A percentile compares a stretch with the other conserved stretches of the same genome.
phyloP scores from a whole-genome alignment of 2,797 vertebrate species.

The Menidia menidia region DNA sequence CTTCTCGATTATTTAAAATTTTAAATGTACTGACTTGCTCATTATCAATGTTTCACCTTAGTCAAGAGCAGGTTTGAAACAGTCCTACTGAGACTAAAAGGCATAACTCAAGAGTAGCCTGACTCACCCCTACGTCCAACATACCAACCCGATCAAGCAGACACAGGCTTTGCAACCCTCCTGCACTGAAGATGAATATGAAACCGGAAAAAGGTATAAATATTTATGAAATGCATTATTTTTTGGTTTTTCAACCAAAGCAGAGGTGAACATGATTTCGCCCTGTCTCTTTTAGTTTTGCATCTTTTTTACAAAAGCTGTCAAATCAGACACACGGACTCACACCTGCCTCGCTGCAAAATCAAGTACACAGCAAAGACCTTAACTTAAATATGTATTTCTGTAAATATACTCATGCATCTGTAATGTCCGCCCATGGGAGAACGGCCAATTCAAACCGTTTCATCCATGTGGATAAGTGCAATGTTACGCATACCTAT shows the following conservation, averaged over 20 bases:
- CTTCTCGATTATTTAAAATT: too few species aligned
- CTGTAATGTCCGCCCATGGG: too few species aligned
- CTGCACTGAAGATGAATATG: conserved; percentile 65
- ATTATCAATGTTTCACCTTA: not conserved
- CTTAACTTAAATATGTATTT: too few species aligned
- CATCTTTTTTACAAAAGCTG: conserved; percentile 50
- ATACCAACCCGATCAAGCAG: conserved; percentile 27
- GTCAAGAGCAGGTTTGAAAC: not conserved
- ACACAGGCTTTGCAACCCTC: conserved; percentile 26
- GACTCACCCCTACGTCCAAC: conserved; percentile 35
- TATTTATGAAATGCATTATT: conserved; percentile 82
- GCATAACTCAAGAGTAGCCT: conserved; percentile 36
- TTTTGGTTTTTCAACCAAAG: conserved; percentile 57
- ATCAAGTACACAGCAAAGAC: too few species aligned
- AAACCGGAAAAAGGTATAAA: conserved; percentile 76
- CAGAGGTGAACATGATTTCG: conserved; percentile 68
- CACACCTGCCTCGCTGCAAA: conserved; percentile 2
- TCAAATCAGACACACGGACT: not conserved
- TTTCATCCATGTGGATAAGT: not conserved
- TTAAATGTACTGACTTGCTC: not conserved
- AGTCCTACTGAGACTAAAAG: conserved; percentile 61
- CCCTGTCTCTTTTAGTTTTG: conserved; percentile 54
- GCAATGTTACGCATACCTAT: not conserved
- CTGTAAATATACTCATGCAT: too few species aligned
- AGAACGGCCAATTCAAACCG: not conserved